Conservation (phyloP, 2,888 invertebrate genomes). For the Nesidiocoris tenuis region DNA sequence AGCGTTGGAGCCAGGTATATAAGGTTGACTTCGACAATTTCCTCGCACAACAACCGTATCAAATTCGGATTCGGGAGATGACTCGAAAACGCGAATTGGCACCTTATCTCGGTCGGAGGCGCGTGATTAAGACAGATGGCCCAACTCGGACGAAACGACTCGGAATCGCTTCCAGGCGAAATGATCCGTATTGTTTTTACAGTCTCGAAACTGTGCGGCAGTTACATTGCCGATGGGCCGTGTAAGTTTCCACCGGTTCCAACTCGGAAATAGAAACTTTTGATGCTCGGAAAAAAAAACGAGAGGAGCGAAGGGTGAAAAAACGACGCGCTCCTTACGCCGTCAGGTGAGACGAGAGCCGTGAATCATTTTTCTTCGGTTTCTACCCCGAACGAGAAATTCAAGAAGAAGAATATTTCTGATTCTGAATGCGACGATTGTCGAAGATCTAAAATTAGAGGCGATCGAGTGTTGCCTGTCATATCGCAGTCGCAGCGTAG, state of each 20-base stretch:
- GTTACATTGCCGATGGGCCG: conserved; percentile 39
- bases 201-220: conserved; percentile 29
- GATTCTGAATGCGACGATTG: no score
- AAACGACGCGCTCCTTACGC: background rate
- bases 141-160: background rate
- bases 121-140: background rate
- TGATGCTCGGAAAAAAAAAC: background rate
- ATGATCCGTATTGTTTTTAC: conserved; percentile 41
- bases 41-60: background rate
- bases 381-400: background rate
- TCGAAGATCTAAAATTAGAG: no score
- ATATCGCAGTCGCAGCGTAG: no score
- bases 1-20: no score
- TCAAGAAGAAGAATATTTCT: background rate
- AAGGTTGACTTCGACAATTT: no score
- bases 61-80: background rate
- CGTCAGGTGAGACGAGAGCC: conserved; percentile 31
- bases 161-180: conserved; percentile 17
- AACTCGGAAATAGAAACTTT: conserved; percentile 27
- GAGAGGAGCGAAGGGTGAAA: no score
- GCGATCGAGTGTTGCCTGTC: no score
- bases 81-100: background rate
- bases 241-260: conserved; percentile 21
- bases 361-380: conserved; percentile 18
- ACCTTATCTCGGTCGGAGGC: background rate